Conservation (phyloP, 2,113 vertebrate species). For the Sapajus apella region DNA sequence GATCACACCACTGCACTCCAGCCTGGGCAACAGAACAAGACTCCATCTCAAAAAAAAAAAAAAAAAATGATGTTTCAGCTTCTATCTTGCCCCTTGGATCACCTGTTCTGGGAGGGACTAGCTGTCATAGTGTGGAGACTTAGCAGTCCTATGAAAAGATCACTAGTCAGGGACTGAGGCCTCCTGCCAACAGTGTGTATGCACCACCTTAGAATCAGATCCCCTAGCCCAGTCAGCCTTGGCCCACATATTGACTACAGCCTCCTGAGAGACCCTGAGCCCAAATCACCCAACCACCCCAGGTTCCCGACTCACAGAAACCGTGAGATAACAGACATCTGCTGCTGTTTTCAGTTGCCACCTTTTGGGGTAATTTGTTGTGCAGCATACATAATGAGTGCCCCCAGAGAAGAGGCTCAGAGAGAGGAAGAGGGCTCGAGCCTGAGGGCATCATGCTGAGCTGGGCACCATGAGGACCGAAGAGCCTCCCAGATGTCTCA, state of each 20-base stretch:
- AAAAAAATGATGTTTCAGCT: too few species aligned
- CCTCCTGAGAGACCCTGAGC: neutral
- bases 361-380: neutral
- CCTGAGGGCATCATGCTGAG: neutral
- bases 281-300: neutral
- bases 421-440: neutral
- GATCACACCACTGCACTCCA: too few species aligned
- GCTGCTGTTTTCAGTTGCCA: neutral
- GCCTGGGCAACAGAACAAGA: too few species aligned
- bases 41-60: too few species aligned
- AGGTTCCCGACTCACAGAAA: neutral
- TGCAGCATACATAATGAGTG: neutral
- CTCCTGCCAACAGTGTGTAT: neutral
- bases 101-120: neutral
- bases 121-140: neutral
- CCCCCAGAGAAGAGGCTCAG: neutral
- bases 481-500: neutral
- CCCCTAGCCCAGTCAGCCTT: neutral
- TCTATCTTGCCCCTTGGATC: neutral
- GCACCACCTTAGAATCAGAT: neutral
- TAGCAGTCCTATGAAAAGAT: neutral
- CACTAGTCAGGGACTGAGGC: neutral
- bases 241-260: neutral
- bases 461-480: neutral
- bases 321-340: neutral